Evolutionary conservation across 1,140 invertebrate species (phyloP).

Genomic region (Aphis craccivora): DNA sequence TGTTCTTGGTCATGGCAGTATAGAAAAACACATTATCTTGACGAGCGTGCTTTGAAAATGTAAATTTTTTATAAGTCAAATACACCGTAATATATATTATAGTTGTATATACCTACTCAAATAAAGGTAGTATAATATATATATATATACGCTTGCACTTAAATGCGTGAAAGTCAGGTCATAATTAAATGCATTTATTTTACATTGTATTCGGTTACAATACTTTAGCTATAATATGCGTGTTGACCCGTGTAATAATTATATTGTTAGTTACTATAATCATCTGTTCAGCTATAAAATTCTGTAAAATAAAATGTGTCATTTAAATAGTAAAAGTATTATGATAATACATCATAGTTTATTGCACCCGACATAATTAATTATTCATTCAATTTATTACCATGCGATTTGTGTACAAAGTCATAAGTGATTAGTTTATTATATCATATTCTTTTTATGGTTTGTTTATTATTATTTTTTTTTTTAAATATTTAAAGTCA

Average conservation of each 20-base stretch:
- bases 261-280: neutral
- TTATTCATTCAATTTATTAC: too few species aligned
- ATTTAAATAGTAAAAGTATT: neutral
- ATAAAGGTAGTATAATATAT: neutral
- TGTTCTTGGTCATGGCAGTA: neutral
- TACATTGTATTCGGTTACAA: neutral
- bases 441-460: neutral
- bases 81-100: neutral
- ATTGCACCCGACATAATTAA: neutral
- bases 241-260: neutral
- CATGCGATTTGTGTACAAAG: too few species aligned
- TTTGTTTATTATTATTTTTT: neutral
- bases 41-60: neutral
- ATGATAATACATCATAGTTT: neutral
- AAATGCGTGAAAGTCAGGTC: neutral
- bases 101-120: neutral
- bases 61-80: neutral
- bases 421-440: neutral
- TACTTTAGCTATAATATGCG: neutral
- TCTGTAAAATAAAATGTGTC: neutral
- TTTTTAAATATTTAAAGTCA: neutral
- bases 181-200: neutral
- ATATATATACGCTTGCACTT: neutral
- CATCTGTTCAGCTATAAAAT: neutral
- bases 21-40: constrained; percentile 18